Evolutionary conservation across 2,113 vertebrate species (phyloP).

Genomic region (Fukomys damarensis): DNA sequence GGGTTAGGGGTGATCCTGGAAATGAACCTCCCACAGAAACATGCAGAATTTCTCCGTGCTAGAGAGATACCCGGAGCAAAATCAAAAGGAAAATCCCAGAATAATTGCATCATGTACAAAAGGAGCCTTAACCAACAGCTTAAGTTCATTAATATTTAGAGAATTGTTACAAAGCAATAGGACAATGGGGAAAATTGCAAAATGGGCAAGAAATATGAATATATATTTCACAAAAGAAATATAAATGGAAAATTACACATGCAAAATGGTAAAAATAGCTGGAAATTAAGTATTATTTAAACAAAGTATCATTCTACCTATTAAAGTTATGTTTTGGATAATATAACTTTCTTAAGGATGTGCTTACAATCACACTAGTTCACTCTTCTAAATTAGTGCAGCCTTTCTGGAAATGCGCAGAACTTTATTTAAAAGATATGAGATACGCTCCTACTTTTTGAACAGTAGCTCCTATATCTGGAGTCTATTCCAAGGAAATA

Average conservation of each 20-base stretch:
- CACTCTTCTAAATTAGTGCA: background rate
- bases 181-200: background rate
- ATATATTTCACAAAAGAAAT: background rate
- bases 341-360: background rate
- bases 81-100: background rate
- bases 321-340: background rate
- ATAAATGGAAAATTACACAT: background rate
- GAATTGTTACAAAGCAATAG: background rate
- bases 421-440: background rate
- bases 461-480: background rate
- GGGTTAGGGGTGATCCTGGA: conserved; percentile 35
- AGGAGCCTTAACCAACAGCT: too few relatives aligned
- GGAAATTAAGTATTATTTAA: background rate
- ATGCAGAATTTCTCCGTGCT: background rate
- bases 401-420: background rate
- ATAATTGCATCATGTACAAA: too few relatives aligned
- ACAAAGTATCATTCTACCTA: background rate
- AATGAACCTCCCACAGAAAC: background rate
- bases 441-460: background rate
- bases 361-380: background rate
- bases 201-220: background rate
- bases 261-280: background rate
- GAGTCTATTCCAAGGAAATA: background rate
- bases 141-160: background rate
- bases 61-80: background rate